Evolutionary conservation across 1,140 invertebrate genomes (phyloP), one percentile per base, ranked within the genome.

Genomic region (Caenorhabditis latens): DNA sequence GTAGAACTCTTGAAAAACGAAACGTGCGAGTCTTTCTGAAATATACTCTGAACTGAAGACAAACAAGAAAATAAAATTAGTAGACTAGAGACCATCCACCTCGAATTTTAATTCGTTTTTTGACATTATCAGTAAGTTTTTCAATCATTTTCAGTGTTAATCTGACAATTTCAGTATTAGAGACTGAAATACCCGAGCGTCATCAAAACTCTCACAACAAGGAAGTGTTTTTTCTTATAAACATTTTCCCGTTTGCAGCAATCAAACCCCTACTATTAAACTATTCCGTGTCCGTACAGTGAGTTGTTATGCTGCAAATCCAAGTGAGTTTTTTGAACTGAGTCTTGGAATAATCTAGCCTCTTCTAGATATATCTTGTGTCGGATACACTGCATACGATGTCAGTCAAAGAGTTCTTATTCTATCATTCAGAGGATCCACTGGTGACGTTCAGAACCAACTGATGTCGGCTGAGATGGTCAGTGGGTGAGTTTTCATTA

Each of bases 261-360:
- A 43, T n/a, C 65, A 71, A 71, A 71, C 46, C 42, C 65, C 65
- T 43, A 71, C 65, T 19, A 71, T 71, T 4, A 71, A 71, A n/a
- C 6, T 71, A 2, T n/a, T 32, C 14, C 13, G 24, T 16, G 65
- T 71, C 9, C 40, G 65, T 19, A 32, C 65, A 16, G 65, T 71
- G 0, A 71, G 46, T 24, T 71, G 65, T 19, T 71, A 32, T 2
- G 32, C 65, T 7, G 65, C 65, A 4, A 21, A 71, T 43, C 19
- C 21, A 32, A 32, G 32, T 71, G 11, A n/a, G 19, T 40, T 40
- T 71, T 19, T 46, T 43, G 6, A 46, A 40, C 9, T 32, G 0
- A 71, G 0, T 19, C 9, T 14, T 19, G 8, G 8, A 32, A 32
- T 8, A 32, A 19, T 67, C 19, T 40, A 40, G 40, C 0, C 16